Percentiles rank a stretch among this genome's conserved stretches.
These are phyloP conservation scores for Ellobium chinense DNA, from an alignment of 2,888 invertebrate species.

Conservation along the genomic window DNA sequence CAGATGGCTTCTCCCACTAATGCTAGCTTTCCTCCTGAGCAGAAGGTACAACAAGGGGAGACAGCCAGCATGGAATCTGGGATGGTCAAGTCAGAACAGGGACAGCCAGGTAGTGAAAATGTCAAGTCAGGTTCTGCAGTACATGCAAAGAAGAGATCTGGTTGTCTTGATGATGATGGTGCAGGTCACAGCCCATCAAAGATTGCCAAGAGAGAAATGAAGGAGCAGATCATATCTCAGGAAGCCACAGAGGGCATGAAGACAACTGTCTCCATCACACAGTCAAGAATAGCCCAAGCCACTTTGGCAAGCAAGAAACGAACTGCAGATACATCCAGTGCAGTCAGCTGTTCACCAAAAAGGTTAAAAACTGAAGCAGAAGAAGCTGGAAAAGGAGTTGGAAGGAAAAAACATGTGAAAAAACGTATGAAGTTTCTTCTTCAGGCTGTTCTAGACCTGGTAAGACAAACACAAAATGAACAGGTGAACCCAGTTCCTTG, in stretches of 20 bases:
- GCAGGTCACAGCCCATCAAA: background rate
- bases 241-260: too few species aligned
- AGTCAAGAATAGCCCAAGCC: background rate
- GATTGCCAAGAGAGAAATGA: background rate
- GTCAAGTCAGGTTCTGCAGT: background rate
- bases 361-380: background rate
- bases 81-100: too few species aligned
- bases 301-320: background rate
- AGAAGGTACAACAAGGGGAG: too few species aligned
- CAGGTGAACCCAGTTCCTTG: too few species aligned
- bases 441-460: slow-evolving; percentile 16
- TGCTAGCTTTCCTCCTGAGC: too few species aligned
- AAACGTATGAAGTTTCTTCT: slow-evolving; percentile 15
- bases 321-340: background rate
- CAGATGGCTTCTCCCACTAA: too few species aligned
- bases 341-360: background rate
- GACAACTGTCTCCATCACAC: too few species aligned
- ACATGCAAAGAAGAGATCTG: background rate
- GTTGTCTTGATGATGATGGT: background rate
- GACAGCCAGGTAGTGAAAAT: too few species aligned
- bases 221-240: too few species aligned
- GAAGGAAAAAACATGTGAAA: slow-evolving; percentile 3
- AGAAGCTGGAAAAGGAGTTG: background rate
- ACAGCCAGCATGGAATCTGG: too few species aligned
- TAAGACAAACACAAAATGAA: too few species aligned